Conservation (phyloP, 2,797 vertebrate species). For the Coccyzus lansbergi region DNA sequence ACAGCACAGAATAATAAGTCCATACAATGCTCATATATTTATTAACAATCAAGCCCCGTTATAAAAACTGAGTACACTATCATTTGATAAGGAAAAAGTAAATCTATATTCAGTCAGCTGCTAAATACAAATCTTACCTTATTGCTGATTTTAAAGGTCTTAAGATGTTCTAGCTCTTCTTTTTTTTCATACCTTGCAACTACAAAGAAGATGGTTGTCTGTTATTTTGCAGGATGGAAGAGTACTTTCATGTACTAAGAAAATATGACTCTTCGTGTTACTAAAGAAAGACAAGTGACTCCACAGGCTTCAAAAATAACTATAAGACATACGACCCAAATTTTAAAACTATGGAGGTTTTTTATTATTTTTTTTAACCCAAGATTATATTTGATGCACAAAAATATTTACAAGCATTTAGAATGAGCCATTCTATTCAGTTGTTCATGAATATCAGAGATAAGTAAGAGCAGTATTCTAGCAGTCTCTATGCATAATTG, state of each 20-base stretch:
- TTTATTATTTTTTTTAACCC: not conserved
- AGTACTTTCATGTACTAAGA: not conserved
- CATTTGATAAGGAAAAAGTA: not conserved
- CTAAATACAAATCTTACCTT: not conserved
- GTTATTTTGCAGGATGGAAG: not conserved
- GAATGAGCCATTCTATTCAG: not conserved
- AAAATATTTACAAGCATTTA: constrained; percentile 33
- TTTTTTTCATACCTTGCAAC: not conserved
- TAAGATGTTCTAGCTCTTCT: rapidly evolving
- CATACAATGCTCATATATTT: not conserved
- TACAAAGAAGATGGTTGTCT: not conserved
- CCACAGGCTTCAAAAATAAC: not conserved
- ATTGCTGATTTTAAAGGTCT: not conserved
- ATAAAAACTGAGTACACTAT: not conserved
- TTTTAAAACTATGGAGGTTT: not conserved
- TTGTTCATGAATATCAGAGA: not conserved
- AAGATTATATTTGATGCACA: not conserved
- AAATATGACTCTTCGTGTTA: not conserved
- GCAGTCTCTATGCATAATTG: not conserved
- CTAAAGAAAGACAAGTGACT: rapidly evolving
- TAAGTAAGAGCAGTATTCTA: not conserved
- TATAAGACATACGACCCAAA: not conserved
- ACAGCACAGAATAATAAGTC: not conserved
- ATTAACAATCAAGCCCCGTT: not conserved
- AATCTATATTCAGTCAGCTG: not conserved